phyloP scores from a whole-genome alignment of 1,140 invertebrate genomes.

The Drosophila littoralis region DNA sequence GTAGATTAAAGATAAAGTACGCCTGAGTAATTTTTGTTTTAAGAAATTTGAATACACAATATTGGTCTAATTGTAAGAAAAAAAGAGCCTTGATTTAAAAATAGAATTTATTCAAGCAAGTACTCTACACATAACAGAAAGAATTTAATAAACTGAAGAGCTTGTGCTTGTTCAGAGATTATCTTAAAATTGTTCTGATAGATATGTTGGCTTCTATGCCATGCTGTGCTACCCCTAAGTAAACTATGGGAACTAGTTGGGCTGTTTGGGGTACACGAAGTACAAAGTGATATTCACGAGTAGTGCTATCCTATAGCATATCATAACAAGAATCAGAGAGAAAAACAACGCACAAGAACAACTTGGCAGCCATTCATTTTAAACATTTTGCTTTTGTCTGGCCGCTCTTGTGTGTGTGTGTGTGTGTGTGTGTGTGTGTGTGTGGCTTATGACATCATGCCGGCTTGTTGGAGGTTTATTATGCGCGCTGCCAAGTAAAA shows the following conservation, averaged over 20 bases:
- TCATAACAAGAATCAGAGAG: conserved; percentile 13
- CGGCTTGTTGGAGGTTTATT: conserved; percentile 45
- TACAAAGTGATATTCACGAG: conserved; percentile 2
- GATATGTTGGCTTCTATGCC: not conserved
- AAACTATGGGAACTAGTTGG: not conserved
- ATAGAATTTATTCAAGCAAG: too few relatives aligned
- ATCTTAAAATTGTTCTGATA: not conserved
- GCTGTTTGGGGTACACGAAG: not conserved
- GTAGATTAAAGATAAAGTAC: too few relatives aligned
- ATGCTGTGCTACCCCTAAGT: too few relatives aligned
- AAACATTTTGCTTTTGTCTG: conserved; percentile 35
- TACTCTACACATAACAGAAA: too few relatives aligned
- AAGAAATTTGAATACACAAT: too few relatives aligned
- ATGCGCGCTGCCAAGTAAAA: conserved; percentile 1
- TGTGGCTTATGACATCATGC: conserved; percentile 59
- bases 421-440: conserved; percentile 16
- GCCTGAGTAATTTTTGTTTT: too few relatives aligned
- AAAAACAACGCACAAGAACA: conserved; percentile 12
- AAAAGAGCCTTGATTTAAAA: too few relatives aligned
- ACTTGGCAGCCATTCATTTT: conserved; percentile 35
- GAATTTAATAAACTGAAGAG: too few relatives aligned
- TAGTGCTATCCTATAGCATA: conserved; percentile 13
- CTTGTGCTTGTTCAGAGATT: not conserved
- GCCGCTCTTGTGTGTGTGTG: conserved; percentile 3
- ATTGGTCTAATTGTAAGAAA: too few relatives aligned